These are phyloP conservation scores for Drosophila bipectinata DNA, from an alignment of 1,140 invertebrate species.

Conservation along the genomic window DNA sequence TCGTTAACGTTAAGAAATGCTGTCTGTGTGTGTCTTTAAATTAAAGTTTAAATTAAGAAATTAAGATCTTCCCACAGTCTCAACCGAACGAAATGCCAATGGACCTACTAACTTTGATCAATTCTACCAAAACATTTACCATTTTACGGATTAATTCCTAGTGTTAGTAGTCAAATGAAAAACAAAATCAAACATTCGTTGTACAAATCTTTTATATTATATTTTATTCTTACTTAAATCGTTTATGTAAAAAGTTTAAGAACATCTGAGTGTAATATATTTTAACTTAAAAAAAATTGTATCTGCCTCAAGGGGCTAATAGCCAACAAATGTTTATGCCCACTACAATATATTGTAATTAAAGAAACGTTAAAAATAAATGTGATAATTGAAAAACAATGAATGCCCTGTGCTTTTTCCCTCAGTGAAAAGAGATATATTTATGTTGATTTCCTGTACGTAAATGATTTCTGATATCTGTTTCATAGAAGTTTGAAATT, in stretches of 20 bases:
- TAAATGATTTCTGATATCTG: no score
- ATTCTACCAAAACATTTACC: slow-evolving; percentile 33
- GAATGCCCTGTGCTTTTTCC: neutral
- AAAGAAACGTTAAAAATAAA: slow-evolving; percentile 68
- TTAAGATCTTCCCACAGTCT: slow-evolving; percentile 22
- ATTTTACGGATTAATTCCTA: slow-evolving; percentile 34
- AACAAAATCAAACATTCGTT: slow-evolving; percentile 39
- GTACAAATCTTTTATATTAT: slow-evolving; percentile 57
- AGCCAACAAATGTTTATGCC: slow-evolving; percentile 53
- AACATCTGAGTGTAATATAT: slow-evolving; percentile 41
- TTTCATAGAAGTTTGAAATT: neutral
- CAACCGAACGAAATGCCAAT: slow-evolving; percentile 47
- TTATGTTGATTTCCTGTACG: neutral
- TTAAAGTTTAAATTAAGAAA: slow-evolving; percentile 23
- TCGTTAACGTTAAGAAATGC: slow-evolving; percentile 41
- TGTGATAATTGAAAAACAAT: slow-evolving; percentile 65
- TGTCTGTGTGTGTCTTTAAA: slow-evolving; percentile 26
- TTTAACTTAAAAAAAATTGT: slow-evolving; percentile 36
- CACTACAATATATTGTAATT: slow-evolving; percentile 49
- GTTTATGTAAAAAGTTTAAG: slow-evolving; percentile 48
- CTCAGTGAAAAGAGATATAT: no score
- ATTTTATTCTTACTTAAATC: slow-evolving; percentile 20
- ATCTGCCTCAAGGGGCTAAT: slow-evolving; percentile 17
- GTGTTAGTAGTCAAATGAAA: slow-evolving; percentile 39
- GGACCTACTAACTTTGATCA: slow-evolving; percentile 32